Base-by-base conservation (phyloP, 2,797 vertebrate genomes). In the Anguilla obscura region DNA sequence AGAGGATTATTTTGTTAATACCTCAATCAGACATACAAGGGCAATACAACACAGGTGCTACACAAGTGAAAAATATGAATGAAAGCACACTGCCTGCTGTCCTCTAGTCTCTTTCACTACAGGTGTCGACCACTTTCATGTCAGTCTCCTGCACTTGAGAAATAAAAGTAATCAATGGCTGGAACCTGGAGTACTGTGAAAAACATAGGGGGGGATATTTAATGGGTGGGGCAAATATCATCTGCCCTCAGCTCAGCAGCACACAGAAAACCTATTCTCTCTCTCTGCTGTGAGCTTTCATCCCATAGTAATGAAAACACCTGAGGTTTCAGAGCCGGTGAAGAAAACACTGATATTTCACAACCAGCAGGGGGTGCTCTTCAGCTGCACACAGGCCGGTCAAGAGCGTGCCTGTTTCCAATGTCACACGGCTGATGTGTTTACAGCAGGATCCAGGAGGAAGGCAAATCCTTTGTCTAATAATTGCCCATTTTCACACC, bases 281-380 rank as follows among this genome's bases (percentile, higher is more conserved):
- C 30, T 52, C 50, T 40, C 74, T 5, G 18, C 33, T 40, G 33
- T 4, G 33, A 76, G 74, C 33, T 76, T 76, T 76, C 74, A 76
- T 14, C 48, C 63, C 58, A 30, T 8, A 40, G 7, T 80, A 63
- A 52, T 69, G 56, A 71, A 48, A 80, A 71, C 6, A 2, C 69
- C 58, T 69, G 48, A 54, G 24, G 30, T 60, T 54, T 52, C 83
- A 56, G 12, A 58, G 63, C 21, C 16, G 0, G 16, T 36, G 71
- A 76, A 16, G 66, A 40, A 76, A 84, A 21, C 48, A 52, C 6
- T 30, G 7, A 71, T 54, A 84, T 74, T 58, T 87, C 84, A 30
- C 7, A 27, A 84, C 91, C 96, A 94, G 93, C 93, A 95, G 94
- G 90, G 93, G 94, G 93, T 0, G 90, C 88, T 18, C 85, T 89